Evolutionary conservation across 2,888 invertebrate genomes (phyloP).

Genomic region (Drosophila lutescens): DNA sequence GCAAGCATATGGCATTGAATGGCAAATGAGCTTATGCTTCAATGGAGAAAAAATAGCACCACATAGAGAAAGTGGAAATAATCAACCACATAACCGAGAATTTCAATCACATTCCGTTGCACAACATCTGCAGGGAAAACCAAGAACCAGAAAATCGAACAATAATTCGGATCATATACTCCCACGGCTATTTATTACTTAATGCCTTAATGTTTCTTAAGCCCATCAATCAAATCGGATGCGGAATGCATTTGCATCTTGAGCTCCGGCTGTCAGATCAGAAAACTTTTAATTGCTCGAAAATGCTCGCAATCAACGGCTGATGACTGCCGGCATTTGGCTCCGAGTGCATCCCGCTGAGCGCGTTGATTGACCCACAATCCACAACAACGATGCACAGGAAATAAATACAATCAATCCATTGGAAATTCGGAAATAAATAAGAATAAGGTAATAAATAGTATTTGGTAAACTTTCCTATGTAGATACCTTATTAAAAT

Average conservation of each 20-base stretch:
- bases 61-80: not conserved
- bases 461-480: too few relatives aligned
- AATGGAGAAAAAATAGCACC: not conserved
- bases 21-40: slow-evolving; percentile 7
- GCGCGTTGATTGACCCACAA: slow-evolving; percentile 18
- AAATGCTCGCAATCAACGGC: slow-evolving; percentile 39
- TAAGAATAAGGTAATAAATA: not conserved
- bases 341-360: slow-evolving; percentile 15
- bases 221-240: slow-evolving; percentile 21
- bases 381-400: not conserved
- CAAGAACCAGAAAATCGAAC: not conserved
- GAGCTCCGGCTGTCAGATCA: slow-evolving; percentile 24
- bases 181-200: slow-evolving; percentile 28
- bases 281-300: slow-evolving; percentile 41
- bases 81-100: slow-evolving; percentile 11
- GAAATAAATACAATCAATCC: not conserved
- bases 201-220: slow-evolving; percentile 31
- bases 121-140: not conserved
- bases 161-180: slow-evolving; percentile 19
- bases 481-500: too few relatives aligned
- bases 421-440: too few relatives aligned
- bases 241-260: slow-evolving; percentile 35
- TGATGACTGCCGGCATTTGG: slow-evolving; percentile 19
- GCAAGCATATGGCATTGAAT: slow-evolving; percentile 1
- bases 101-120: not conserved